Conservation (phyloP, 2,113 vertebrate species). For the Stomatorhinus ivindoensis region DNA sequence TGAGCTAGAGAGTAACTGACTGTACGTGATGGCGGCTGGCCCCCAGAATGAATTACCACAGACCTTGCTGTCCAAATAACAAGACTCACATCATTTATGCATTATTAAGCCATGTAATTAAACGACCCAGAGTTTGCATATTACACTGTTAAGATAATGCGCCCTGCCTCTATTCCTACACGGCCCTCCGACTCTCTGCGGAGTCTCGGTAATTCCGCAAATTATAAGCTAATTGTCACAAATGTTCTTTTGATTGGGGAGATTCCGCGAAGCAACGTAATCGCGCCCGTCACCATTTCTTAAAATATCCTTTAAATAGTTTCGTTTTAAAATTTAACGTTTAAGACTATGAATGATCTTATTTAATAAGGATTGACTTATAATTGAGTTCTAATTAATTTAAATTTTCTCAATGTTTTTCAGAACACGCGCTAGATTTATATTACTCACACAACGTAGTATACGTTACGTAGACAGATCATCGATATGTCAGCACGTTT, state of each 20-base stretch:
- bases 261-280: slow-evolving; percentile 49
- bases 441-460: background rate
- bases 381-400: background rate
- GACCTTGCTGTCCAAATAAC: slow-evolving; percentile 82
- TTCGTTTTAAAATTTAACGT: background rate
- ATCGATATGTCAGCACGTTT: background rate
- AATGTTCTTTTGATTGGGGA: slow-evolving; percentile 89
- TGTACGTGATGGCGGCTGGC: slow-evolving; percentile 67
- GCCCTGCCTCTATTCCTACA: slow-evolving; percentile 96
- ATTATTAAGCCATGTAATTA: slow-evolving; percentile 99
- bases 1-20: slow-evolving; percentile 68
- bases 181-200: slow-evolving; percentile 93
- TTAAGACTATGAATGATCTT: background rate
- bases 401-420: background rate
- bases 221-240: slow-evolving; percentile 91
- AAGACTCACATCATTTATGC: slow-evolving; percentile 93
- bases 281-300: background rate
- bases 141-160: slow-evolving; percentile 99
- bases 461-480: background rate
- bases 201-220: slow-evolving; percentile 87
- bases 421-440: background rate
- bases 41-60: slow-evolving; percentile 77
- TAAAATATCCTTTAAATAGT: background rate
- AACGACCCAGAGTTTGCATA: slow-evolving; percentile 99
- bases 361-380: background rate